Percentiles rank a stretch among this genome's conserved stretches.
Conservation (phyloP, 2,797 vertebrate species). For the Varecia variegata region DNA sequence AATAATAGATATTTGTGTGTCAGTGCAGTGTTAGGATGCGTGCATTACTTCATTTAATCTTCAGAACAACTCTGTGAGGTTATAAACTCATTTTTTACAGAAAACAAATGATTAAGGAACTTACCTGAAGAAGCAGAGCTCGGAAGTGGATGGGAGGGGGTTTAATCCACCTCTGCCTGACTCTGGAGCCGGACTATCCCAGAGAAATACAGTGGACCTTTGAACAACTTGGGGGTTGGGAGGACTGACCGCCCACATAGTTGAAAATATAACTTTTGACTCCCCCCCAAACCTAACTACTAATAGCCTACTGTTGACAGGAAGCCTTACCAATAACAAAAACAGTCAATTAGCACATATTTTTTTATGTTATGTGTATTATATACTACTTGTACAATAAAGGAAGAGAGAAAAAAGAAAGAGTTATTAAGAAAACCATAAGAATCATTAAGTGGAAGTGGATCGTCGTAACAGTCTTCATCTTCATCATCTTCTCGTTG, state of each 20-base stretch:
- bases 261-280: background rate
- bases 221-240: background rate
- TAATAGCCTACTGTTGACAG: background rate
- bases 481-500: background rate
- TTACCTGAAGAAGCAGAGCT: background rate
- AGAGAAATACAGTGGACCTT: background rate
- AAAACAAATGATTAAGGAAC: background rate
- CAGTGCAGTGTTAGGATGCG: background rate
- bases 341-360: background rate
- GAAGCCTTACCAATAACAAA: background rate
- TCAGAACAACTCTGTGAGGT: background rate
- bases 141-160: background rate
- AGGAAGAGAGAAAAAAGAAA: no score
- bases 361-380: background rate
- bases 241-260: background rate
- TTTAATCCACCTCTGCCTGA: background rate
- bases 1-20: background rate
- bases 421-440: background rate
- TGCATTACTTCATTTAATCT: background rate
- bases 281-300: background rate
- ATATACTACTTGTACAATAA: background rate
- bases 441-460: background rate
- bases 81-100: background rate
- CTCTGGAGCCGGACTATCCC: background rate
- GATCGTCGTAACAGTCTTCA: background rate